Evolutionary conservation across 2,113 vertebrate species (phyloP).

Genomic region (Meleagris gallopavo): DNA sequence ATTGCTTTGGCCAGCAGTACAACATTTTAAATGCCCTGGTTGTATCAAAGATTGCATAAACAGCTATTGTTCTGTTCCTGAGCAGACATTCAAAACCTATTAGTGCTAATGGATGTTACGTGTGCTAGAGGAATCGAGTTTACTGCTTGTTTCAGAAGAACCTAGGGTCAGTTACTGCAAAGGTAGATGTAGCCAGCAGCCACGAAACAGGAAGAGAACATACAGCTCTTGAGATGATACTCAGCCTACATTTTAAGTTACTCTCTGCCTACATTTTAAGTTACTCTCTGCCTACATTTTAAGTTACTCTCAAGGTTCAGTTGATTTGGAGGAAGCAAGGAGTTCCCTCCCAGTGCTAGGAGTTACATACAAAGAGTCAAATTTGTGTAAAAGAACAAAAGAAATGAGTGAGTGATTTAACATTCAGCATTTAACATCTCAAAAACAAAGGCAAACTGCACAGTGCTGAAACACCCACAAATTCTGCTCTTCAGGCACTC

Average conservation of each 20-base stretch:
- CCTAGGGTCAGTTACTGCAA: not conserved
- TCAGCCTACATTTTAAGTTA: not conserved
- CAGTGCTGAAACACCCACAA: not conserved
- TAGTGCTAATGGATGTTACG: not conserved
- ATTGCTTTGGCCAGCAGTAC: slow-evolving; percentile 1
- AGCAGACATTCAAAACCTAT: not conserved
- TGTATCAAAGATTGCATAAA: not conserved
- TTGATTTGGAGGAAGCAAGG: not conserved
- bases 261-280: not conserved
- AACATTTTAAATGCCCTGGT: not conserved
- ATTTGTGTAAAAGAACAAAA: not conserved
- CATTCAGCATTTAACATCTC: not conserved
- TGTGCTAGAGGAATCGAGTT: not conserved
- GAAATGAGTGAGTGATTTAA: not conserved
- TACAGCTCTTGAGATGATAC: not conserved
- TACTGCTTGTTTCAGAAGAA: not conserved
- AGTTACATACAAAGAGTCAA: not conserved
- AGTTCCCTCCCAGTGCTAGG: not conserved
- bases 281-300: not conserved
- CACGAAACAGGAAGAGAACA: not conserved
- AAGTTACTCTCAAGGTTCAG: not conserved
- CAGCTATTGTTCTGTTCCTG: not conserved
- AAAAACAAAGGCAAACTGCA: not conserved
- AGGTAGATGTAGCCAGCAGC: not conserved
- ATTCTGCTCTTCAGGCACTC: slow-evolving; percentile 64